Evolutionary conservation across 2,797 vertebrate genomes (phyloP).

Genomic region (Labeo calbasu): DNA sequence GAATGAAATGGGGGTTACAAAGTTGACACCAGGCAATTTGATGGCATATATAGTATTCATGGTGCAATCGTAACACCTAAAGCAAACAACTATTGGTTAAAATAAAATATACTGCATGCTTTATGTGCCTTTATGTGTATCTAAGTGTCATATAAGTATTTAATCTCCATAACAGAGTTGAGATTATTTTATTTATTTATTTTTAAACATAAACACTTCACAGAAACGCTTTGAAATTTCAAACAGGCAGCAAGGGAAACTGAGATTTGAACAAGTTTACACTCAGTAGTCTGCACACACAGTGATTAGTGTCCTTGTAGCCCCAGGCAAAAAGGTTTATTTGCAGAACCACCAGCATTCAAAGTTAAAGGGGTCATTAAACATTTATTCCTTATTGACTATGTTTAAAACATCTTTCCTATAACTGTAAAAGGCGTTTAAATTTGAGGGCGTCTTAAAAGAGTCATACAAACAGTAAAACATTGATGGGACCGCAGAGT

Average conservation of each 20-base stretch:
- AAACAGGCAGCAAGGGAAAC: conserved; percentile 7
- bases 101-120: not conserved
- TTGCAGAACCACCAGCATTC: conserved; percentile 72
- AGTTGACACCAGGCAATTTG: conserved; percentile 60
- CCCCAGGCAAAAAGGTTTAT: conserved; percentile 73
- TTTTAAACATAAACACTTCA: not conserved
- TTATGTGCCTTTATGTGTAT: not conserved
- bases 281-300: conserved; percentile 68
- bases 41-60: not conserved
- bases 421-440: conserved; percentile 79
- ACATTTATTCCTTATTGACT: conserved; percentile 80
- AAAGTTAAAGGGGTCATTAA: conserved; percentile 79
- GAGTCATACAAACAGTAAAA: conserved; percentile 76
- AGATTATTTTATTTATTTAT: not conserved
- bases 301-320: conserved; percentile 69
- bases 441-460: conserved; percentile 79
- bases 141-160: no score
- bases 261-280: conserved; percentile 60
- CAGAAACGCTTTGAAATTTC: conserved; percentile 17
- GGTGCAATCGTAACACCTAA: conserved; percentile 64
- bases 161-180: no score
- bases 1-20: conserved; percentile 17
- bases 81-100: conserved; percentile 17
- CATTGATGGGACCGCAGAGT: conserved; percentile 56
- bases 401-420: conserved; percentile 80